Evolutionary conservation across 2,113 vertebrate species (phyloP).

Genomic region (Pavo muticus): DNA sequence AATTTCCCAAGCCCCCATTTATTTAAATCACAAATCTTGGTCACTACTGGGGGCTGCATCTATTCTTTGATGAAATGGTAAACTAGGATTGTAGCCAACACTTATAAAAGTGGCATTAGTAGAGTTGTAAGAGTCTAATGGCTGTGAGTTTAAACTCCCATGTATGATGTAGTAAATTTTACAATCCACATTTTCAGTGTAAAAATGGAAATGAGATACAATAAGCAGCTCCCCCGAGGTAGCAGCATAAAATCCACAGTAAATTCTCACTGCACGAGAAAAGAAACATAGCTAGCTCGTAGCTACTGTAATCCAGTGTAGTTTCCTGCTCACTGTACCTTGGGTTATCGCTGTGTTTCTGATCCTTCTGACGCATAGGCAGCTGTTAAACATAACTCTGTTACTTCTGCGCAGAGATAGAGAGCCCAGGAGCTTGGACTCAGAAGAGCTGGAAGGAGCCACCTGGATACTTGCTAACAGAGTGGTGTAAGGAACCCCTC

Average conservation of each 20-base stretch:
- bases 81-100: constrained; percentile 66
- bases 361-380: background rate
- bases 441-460: background rate
- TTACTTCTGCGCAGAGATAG: background rate
- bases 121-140: constrained; percentile 69
- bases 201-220: constrained; percentile 71
- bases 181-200: constrained; percentile 67
- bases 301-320: constrained; percentile 26
- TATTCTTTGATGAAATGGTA: constrained; percentile 68
- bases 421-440: background rate
- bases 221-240: constrained; percentile 53
- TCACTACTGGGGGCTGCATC: constrained; percentile 48
- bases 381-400: background rate
- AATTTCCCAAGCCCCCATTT: constrained; percentile 19
- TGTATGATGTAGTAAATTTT: constrained; percentile 65
- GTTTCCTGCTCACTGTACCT: background rate
- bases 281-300: background rate
- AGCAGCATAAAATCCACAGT: constrained; percentile 52
- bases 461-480: background rate
- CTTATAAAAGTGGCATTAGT: constrained; percentile 75
- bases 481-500: background rate
- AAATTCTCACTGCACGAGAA: constrained; percentile 30
- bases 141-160: constrained; percentile 53
- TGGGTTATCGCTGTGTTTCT: background rate
- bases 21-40: constrained; percentile 54